phyloP scores from a whole-genome alignment of 2,797 vertebrate genomes.

The Discoglossus pictus region DNA sequence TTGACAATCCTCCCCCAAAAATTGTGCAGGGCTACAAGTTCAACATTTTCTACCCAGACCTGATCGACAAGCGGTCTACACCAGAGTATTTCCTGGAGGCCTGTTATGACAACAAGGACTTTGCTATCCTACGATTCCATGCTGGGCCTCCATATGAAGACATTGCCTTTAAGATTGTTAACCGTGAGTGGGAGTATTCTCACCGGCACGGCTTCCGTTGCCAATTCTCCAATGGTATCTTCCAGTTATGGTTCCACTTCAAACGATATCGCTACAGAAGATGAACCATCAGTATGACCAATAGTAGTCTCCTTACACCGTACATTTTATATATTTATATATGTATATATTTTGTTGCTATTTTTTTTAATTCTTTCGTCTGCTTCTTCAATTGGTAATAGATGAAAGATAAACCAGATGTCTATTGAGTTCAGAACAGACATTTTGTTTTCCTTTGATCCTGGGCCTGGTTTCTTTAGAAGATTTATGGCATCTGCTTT shows the following conservation, averaged over 20 bases:
- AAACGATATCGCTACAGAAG: slow-evolving; percentile 95
- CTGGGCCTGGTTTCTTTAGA: no score
- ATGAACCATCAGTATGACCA: slow-evolving; percentile 57
- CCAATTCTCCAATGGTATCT: slow-evolving; percentile 97
- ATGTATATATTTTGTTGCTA: no score
- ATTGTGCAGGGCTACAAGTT: slow-evolving; percentile 99
- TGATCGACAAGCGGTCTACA: slow-evolving; percentile 93
- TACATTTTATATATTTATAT: no score
- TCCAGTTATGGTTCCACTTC: slow-evolving; percentile 98
- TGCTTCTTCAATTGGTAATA: no score
- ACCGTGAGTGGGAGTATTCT: slow-evolving; percentile 96
- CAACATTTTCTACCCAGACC: slow-evolving; percentile 98
- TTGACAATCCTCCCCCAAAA: slow-evolving; percentile 95
- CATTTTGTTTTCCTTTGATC: no score
- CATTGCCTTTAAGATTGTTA: slow-evolving; percentile 97
- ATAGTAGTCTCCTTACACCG: no score
- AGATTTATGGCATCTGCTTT: no score
- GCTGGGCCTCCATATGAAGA: slow-evolving; percentile 95
- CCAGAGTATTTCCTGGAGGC: slow-evolving; percentile 98
- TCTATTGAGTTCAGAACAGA: no score
- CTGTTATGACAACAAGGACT: slow-evolving; percentile 92
- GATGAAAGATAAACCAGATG: no score
- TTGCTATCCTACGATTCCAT: slow-evolving; percentile 92
- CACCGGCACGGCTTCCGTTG: slow-evolving; percentile 97
- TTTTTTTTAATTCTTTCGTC: no score